Conservation (phyloP, 2,888 invertebrate genomes). For the Dendrolimus pini region DNA sequence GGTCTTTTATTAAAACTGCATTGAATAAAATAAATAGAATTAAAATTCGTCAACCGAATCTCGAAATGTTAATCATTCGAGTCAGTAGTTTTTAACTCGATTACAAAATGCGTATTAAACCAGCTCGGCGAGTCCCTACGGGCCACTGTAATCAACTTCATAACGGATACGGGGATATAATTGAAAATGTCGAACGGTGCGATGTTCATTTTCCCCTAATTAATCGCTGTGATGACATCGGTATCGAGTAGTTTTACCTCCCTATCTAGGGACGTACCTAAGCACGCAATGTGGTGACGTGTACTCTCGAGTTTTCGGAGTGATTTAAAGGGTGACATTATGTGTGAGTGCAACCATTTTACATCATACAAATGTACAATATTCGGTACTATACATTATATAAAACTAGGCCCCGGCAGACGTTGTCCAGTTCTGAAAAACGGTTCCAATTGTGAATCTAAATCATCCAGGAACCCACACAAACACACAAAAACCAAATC, state of each 20-base stretch:
- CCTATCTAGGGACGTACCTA: slow-evolving; percentile 19
- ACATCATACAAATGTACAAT: too few relatives aligned
- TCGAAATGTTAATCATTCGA: slow-evolving; percentile 23
- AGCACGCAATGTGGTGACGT: slow-evolving; percentile 27
- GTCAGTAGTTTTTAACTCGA: slow-evolving; percentile 45
- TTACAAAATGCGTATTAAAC: slow-evolving; percentile 40
- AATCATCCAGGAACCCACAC: too few relatives aligned
- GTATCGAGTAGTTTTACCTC: not conserved
- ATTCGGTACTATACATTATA: too few relatives aligned
- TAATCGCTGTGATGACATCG: slow-evolving; percentile 69
- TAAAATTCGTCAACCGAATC: slow-evolving; percentile 10
- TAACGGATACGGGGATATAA: slow-evolving; percentile 45
- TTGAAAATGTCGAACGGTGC: slow-evolving; percentile 68
- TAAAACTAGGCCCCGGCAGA: too few relatives aligned
- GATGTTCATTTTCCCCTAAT: slow-evolving; percentile 74
- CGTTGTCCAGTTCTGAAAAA: too few relatives aligned
- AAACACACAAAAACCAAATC: too few relatives aligned
- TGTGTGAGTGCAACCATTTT: too few relatives aligned
- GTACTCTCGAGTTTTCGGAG: slow-evolving; percentile 9
- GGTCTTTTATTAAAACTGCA: too few relatives aligned
- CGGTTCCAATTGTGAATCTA: too few relatives aligned
- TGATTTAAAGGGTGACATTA: too few relatives aligned
- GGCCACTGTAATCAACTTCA: slow-evolving; percentile 21
- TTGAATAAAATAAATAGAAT: not conserved
- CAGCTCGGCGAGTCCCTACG: slow-evolving; percentile 18